Conservation (phyloP, 2,888 invertebrate genomes). For the Bibio marci region DNA sequence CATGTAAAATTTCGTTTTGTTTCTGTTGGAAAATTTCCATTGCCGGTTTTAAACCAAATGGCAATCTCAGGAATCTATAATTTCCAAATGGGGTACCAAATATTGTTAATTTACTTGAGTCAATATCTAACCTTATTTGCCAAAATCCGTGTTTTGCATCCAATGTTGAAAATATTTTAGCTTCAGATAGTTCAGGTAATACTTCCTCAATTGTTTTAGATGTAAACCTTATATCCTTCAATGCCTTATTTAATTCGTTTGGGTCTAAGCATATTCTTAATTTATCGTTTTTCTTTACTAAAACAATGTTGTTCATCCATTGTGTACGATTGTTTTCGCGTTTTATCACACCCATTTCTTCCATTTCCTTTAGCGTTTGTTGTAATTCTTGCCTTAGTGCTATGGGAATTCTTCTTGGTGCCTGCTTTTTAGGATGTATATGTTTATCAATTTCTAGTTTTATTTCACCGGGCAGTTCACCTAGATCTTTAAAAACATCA, state of each 20-base stretch:
- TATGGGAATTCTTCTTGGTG: neutral
- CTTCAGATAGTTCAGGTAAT: constrained; percentile 6
- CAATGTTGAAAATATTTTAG: constrained; percentile 1
- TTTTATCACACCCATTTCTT: neutral
- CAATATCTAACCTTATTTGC: constrained; percentile 5
- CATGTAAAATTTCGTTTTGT: constrained; percentile 6
- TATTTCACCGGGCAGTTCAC: constrained; percentile 3
- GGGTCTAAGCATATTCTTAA: constrained; percentile 6
- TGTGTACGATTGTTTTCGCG: constrained; percentile 4
- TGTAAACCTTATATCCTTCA: constrained; percentile 4
- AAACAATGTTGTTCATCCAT: constrained; percentile 6
- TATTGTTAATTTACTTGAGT: constrained; percentile 1
- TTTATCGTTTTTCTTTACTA: constrained; percentile 6
- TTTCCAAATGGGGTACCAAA: constrained; percentile 6
- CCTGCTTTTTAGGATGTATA: neutral
- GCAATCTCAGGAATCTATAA: constrained; percentile 2
- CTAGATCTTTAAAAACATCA: constrained; percentile 6
- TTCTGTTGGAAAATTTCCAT: constrained; percentile 11
- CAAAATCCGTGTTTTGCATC: constrained; percentile 11
- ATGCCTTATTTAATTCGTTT: constrained; percentile 4
- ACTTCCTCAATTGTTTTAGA: constrained; percentile 7
- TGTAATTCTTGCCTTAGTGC: neutral
- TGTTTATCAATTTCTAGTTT: constrained; percentile 6
- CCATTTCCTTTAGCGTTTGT: neutral
- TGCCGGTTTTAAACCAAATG: constrained; percentile 10